phyloP scores from a whole-genome alignment of 2,888 invertebrate genomes.

The Chromoteleia sp. region DNA sequence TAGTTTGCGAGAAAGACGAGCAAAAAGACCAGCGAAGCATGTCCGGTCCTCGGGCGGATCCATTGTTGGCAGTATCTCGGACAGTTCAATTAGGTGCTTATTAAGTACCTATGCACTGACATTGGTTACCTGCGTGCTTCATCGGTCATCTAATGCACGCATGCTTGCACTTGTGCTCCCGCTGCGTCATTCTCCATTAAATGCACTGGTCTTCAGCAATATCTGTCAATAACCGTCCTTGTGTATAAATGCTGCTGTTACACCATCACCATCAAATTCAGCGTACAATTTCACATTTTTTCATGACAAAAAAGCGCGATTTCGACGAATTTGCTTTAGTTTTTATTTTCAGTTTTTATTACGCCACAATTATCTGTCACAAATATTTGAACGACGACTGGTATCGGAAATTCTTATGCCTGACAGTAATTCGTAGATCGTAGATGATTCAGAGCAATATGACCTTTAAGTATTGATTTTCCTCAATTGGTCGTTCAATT shows the following conservation, averaged over 20 bases:
- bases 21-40: constrained; percentile 16
- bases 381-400: no score
- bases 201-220: constrained; percentile 50
- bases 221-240: constrained; percentile 48
- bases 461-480: no score
- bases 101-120: constrained; percentile 77
- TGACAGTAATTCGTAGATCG: no score
- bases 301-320: no score
- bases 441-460: no score
- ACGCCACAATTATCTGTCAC: no score
- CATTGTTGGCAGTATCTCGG: constrained; percentile 77
- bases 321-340: no score
- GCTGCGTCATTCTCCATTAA: constrained; percentile 63
- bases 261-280: constrained; percentile 8
- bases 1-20: constrained; percentile 14
- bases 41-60: constrained; percentile 49
- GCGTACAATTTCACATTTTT: no score
- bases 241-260: constrained; percentile 31
- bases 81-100: constrained; percentile 81
- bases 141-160: constrained; percentile 75
- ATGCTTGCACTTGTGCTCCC: constrained; percentile 72
- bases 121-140: constrained; percentile 75
- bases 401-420: no score
- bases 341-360: no score
- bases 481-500: no score